phyloP scores from a whole-genome alignment of 2,797 vertebrate species.

The Cercopithecus neglectus region DNA sequence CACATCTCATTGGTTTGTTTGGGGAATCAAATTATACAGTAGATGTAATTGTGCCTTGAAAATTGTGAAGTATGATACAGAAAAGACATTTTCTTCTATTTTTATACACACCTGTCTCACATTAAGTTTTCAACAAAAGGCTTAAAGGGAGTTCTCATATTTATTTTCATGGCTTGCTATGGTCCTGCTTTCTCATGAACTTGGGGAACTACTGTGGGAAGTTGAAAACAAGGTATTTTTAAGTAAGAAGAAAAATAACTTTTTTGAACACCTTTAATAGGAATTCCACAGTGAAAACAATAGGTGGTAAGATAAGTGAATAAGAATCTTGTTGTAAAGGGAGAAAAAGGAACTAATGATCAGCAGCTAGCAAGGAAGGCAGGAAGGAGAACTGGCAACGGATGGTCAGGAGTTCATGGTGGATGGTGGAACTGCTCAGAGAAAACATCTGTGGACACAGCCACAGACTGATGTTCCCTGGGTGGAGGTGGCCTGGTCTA shows the following conservation, averaged over 20 bases:
- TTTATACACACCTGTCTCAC: background rate
- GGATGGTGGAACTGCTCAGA: background rate
- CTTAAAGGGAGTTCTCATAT: background rate
- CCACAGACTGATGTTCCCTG: background rate
- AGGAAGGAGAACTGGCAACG: background rate
- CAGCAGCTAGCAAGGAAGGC: background rate
- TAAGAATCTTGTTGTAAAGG: background rate
- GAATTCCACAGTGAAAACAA: conserved; percentile 12
- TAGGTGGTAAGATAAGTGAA: background rate
- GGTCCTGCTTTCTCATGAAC: background rate
- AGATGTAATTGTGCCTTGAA: background rate
- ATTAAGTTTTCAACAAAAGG: background rate
- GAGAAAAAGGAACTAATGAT: background rate
- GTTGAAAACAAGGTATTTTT: background rate
- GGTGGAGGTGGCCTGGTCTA: background rate
- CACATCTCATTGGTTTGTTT: background rate
- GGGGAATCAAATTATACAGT: background rate
- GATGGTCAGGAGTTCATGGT: background rate
- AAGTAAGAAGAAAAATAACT: background rate
- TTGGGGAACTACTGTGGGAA: background rate
- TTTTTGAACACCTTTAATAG: background rate
- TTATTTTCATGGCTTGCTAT: background rate
- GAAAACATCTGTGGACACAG: background rate
- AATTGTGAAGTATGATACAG: background rate
- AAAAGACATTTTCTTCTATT: background rate